These are phyloP conservation scores for Astreopora myriophthalma DNA, from an alignment of 64 coral and sea anemone genomes.

Conservation along the genomic window DNA sequence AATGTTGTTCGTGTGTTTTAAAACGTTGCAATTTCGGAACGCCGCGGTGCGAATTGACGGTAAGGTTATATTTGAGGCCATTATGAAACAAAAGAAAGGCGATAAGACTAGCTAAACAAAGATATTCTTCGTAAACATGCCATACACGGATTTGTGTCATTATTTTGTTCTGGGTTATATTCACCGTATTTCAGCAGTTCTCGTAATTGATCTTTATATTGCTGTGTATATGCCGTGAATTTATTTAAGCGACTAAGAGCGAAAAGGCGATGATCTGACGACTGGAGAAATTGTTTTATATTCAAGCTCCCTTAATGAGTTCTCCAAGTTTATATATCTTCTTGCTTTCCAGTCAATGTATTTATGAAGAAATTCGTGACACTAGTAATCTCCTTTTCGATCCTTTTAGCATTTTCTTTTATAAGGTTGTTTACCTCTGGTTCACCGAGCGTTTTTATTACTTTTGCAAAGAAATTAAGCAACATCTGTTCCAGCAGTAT, in stretches of 20 bases:
- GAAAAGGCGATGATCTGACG: neutral
- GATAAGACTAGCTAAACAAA: neutral
- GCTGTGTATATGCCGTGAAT: neutral
- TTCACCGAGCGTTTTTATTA: neutral
- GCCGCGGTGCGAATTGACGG: neutral
- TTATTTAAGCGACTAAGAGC: neutral
- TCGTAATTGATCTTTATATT: neutral
- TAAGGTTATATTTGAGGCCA: slow-evolving; percentile 34
- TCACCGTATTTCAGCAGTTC: neutral
- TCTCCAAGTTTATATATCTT: neutral
- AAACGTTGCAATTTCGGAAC: neutral
- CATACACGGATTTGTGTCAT: slow-evolving; percentile 23
- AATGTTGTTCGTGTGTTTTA: neutral
- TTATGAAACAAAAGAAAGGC: slow-evolving; percentile 44
- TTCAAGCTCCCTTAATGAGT: neutral
- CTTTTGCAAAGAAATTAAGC: neutral
- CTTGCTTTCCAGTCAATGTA: neutral
- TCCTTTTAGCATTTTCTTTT: neutral
- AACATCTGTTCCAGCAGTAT: neutral
- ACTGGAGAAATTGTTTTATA: neutral
- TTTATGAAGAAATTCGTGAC: neutral
- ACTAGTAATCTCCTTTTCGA: neutral
- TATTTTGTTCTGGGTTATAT: neutral
- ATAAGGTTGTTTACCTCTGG: neutral
- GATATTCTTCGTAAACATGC: neutral